Evolutionary conservation across 23 tunicate genomes (phyloP).

Genomic region (Diplosoma virens): DNA sequence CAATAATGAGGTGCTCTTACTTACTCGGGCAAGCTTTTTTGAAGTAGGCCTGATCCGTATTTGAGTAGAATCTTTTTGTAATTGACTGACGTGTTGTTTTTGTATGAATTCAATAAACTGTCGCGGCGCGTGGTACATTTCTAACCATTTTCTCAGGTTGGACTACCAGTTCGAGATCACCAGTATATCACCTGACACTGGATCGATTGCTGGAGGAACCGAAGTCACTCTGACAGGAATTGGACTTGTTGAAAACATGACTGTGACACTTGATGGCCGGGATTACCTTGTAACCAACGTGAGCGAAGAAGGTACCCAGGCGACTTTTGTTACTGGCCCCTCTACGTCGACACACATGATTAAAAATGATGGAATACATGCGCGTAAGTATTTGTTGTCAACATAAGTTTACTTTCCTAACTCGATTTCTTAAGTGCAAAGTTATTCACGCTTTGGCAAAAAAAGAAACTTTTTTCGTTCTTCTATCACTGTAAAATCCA

Average conservation of each 20-base stretch:
- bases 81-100: too few species aligned
- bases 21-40: too few species aligned
- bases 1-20: too few species aligned
- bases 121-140: too few species aligned
- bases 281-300: slow-evolving; percentile 19
- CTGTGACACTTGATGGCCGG: slow-evolving; percentile 48
- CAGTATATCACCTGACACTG: slow-evolving; percentile 17
- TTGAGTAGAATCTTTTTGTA: too few species aligned
- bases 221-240: slow-evolving; percentile 36
- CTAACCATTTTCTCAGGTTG: not conserved
- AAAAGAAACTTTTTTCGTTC: too few species aligned
- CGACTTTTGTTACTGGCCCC: slow-evolving; percentile 46
- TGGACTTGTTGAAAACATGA: slow-evolving; percentile 35
- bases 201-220: slow-evolving; percentile 68
- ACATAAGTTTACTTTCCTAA: not conserved
- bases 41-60: too few species aligned
- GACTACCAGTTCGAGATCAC: slow-evolving; percentile 39
- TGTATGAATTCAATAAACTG: too few species aligned
- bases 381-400: slow-evolving; percentile 39
- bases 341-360: slow-evolving; percentile 35
- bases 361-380: slow-evolving; percentile 55
- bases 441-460: too few species aligned
- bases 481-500: too few species aligned
- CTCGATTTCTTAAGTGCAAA: too few species aligned
- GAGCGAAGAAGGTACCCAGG: not conserved